Evolutionary conservation across 2,113 vertebrate genomes (phyloP).

Genomic region (Pteronura brasiliensis): DNA sequence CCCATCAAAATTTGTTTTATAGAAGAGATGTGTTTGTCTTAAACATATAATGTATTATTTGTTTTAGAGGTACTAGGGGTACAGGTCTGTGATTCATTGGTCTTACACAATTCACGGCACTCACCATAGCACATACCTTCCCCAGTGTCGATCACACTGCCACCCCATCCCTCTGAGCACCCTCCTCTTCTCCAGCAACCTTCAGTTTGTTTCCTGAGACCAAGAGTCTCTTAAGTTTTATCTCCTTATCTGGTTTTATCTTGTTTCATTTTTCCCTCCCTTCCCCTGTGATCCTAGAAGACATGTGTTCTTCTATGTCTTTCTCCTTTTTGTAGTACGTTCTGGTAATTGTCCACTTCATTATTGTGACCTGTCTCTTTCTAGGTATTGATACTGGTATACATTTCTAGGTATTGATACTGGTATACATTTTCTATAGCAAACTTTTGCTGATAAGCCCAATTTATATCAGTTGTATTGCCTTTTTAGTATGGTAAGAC

Average conservation of each 20-base stretch:
- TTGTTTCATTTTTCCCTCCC: too few species aligned
- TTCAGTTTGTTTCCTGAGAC: too few species aligned
- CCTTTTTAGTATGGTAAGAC: background rate
- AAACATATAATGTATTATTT: too few species aligned
- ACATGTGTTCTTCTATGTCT: background rate
- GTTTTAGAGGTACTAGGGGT: too few species aligned
- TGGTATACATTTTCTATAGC: background rate
- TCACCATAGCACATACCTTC: too few species aligned
- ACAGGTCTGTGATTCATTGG: too few species aligned
- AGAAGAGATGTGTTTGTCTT: background rate
- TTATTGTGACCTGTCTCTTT: background rate
- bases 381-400: background rate
- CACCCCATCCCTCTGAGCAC: too few species aligned
- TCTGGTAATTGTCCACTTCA: background rate
- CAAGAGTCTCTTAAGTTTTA: too few species aligned
- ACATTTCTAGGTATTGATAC: background rate
- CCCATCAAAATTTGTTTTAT: background rate
- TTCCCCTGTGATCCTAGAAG: background rate
- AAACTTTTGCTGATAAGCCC: background rate
- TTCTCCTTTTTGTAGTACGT: constrained; percentile 3
- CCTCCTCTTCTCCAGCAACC: too few species aligned
- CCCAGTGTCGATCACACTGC: too few species aligned
- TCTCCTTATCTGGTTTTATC: too few species aligned
- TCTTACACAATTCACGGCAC: too few species aligned
- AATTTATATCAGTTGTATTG: background rate